A percentile compares a stretch with the other conserved stretches of the same genome.
These are phyloP conservation scores for Xylota segnis DNA, from an alignment of 2,888 invertebrate species.

Conservation along the genomic window DNA sequence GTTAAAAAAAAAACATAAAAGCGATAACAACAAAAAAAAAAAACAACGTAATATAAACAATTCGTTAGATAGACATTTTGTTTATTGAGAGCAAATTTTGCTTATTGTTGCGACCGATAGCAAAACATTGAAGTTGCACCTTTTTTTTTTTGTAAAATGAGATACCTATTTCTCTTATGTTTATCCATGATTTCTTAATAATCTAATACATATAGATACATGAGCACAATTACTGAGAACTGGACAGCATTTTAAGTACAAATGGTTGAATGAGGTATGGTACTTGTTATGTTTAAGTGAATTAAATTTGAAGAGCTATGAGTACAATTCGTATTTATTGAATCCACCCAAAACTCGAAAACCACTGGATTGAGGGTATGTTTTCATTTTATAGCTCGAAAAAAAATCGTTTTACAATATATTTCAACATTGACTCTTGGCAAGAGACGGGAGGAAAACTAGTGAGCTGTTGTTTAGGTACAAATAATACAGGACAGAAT, in stretches of 20 bases:
- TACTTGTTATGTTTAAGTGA: background rate
- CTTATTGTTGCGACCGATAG: background rate
- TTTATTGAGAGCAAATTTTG: slow-evolving; percentile 19
- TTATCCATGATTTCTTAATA: background rate
- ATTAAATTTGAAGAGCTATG: background rate
- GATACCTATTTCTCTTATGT: background rate
- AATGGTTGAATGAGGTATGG: background rate
- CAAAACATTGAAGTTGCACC: background rate
- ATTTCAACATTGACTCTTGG: no score
- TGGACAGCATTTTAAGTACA: background rate
- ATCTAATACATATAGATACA: background rate
- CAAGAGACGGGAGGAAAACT: no score
- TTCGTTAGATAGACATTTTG: slow-evolving; percentile 48
- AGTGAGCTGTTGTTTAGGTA: no score
- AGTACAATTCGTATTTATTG: background rate
- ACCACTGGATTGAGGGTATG: no score
- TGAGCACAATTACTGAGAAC: background rate
- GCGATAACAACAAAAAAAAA: slow-evolving; percentile 14
- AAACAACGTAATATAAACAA: slow-evolving; percentile 26
- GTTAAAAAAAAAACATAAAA: slow-evolving; percentile 25
- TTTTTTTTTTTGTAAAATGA: slow-evolving; percentile 19
- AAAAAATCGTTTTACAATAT: no score
- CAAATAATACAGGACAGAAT: no score
- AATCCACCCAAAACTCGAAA: no score
- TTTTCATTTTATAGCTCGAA: no score